Percentiles rank a stretch among this genome's conserved stretches.
Evolutionary conservation across 2,888 invertebrate genomes (phyloP).

Genomic region (Pediacus dermestoides): DNA sequence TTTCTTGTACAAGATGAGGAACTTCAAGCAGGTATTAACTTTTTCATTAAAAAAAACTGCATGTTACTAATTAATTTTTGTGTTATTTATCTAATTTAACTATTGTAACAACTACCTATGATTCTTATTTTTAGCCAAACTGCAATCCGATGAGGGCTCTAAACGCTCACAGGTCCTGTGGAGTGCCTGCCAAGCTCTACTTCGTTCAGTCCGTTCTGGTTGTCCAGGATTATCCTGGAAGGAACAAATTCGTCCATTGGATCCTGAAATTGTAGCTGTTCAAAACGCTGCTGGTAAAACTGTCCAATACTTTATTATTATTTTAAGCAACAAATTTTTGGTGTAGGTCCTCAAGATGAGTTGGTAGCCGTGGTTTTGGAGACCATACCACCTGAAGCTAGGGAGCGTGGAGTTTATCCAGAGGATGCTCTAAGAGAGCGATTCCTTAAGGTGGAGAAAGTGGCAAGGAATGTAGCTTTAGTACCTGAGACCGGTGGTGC

Average conservation of each 20-base stretch:
- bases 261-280: slow-evolving; percentile 69
- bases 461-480: slow-evolving; percentile 80
- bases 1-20: slow-evolving; percentile 1
- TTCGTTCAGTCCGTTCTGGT: slow-evolving; percentile 68
- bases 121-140: slow-evolving; percentile 57
- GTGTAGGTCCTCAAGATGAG: too few relatives aligned
- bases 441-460: slow-evolving; percentile 76
- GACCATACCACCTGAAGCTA: slow-evolving; percentile 74
- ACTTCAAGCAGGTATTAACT: slow-evolving; percentile 5
- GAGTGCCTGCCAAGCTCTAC: slow-evolving; percentile 88
- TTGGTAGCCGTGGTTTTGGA: slow-evolving; percentile 74
- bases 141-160: slow-evolving; percentile 69
- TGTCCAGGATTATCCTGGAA: slow-evolving; percentile 56
- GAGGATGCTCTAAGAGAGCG: slow-evolving; percentile 82
- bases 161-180: slow-evolving; percentile 85
- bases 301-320: slow-evolving; percentile 9
- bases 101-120: slow-evolving; percentile 1
- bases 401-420: slow-evolving; percentile 79
- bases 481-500: slow-evolving; percentile 87
- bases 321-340: slow-evolving; percentile 57
- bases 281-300: slow-evolving; percentile 68
- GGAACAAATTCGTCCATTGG: slow-evolving; percentile 60
- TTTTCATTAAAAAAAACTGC: slow-evolving; percentile 6
- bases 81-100: background rate
- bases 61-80: slow-evolving; percentile 7